Evolutionary conservation across 2,113 vertebrate genomes (phyloP).

Genomic region (Raja brachyura): DNA sequence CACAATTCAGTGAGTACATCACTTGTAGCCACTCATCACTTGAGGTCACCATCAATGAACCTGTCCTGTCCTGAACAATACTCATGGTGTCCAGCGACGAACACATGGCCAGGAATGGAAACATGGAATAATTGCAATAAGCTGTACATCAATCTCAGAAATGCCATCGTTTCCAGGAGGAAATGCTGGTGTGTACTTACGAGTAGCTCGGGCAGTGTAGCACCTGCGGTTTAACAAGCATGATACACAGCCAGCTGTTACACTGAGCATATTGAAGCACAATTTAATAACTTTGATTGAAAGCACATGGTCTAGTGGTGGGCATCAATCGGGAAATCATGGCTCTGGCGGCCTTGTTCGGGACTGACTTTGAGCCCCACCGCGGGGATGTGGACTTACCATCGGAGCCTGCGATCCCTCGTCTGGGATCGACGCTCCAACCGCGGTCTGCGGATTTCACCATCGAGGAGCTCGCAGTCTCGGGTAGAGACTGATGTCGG

Average conservation of each 20-base stretch:
- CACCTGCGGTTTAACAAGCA: background rate
- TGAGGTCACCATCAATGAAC: background rate
- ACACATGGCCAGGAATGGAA: background rate
- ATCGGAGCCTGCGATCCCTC: too few relatives aligned
- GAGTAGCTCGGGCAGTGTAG: background rate
- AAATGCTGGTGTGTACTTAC: background rate
- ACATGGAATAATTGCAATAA: background rate
- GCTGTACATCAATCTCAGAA: background rate
- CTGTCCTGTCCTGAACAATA: background rate
- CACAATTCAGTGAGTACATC: background rate
- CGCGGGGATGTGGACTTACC: too few relatives aligned
- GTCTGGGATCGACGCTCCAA: too few relatives aligned
- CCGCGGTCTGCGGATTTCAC: too few relatives aligned
- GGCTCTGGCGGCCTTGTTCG: too few relatives aligned
- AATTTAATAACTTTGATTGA: background rate
- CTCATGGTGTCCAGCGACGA: background rate
- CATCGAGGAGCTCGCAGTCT: too few relatives aligned
- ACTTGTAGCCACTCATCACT: background rate
- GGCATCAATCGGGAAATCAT: background rate
- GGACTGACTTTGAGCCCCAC: too few relatives aligned
- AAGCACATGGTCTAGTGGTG: background rate
- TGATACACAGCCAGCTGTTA: too few relatives aligned
- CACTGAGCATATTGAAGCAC: background rate
- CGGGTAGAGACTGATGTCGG: too few relatives aligned
- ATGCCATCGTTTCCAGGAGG: background rate